Evolutionary conservation across 2,888 invertebrate genomes (phyloP).

Genomic region (Drosophila nr. fundita): DNA sequence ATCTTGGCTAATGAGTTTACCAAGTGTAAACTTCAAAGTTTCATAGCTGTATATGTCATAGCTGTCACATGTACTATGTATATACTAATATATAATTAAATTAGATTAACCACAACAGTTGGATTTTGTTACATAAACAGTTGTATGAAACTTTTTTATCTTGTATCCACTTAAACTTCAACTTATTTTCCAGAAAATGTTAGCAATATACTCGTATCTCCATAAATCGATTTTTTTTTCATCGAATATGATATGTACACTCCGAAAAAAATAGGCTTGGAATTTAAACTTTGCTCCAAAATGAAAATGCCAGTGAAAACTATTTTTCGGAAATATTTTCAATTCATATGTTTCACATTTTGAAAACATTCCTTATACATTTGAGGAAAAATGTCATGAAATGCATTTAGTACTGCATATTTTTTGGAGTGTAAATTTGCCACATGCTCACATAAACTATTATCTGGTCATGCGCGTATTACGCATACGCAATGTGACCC

Average conservation of each 20-base stretch:
- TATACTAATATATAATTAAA: background rate
- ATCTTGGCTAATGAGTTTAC: background rate
- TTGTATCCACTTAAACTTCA: background rate
- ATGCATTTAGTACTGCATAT: background rate
- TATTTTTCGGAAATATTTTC: background rate
- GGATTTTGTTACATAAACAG: background rate
- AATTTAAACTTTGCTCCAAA: background rate
- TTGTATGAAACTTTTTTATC: background rate
- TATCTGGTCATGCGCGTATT: background rate
- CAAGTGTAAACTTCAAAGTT: background rate
- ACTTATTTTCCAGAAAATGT: background rate
- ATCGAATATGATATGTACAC: too few relatives aligned
- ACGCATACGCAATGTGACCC: constrained; percentile 13
- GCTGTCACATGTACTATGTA: background rate
- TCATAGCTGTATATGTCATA: background rate
- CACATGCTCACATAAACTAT: background rate
- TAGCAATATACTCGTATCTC: too few relatives aligned
- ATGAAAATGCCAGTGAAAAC: background rate
- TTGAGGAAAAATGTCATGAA: background rate
- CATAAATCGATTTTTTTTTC: too few relatives aligned
- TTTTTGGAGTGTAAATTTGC: background rate
- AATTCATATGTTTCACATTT: rapidly evolving
- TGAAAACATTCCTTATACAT: background rate
- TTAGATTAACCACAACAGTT: background rate
- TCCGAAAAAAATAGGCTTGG: too few relatives aligned